Percentiles rank a stretch among this genome's conserved stretches.
phyloP scores from a whole-genome alignment of 2,888 invertebrate species.

The Aphidius colemani region DNA sequence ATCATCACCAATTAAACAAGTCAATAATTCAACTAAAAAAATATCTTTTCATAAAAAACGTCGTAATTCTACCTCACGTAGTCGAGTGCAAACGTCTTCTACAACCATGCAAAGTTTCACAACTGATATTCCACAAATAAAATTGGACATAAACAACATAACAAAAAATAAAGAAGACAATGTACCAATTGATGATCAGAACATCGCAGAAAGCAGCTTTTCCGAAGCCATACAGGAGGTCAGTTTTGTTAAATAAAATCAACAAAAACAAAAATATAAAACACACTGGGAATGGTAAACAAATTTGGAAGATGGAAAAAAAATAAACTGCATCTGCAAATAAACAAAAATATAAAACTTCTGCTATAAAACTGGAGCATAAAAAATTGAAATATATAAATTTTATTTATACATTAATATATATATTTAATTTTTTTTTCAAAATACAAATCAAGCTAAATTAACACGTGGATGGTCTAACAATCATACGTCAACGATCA shows the following conservation, averaged over 20 bases:
- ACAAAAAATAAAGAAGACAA: conserved; percentile 20
- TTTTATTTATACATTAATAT: background rate
- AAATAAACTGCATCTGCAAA: conserved; percentile 13
- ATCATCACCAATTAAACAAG: background rate
- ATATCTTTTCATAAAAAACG: background rate
- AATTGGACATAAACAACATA: conserved; percentile 20
- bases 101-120: conserved; percentile 40
- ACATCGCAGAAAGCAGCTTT: conserved; percentile 31
- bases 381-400: conserved; percentile 8
- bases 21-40: background rate
- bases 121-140: conserved; percentile 18
- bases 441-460: conserved; percentile 14
- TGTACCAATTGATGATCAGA: conserved; percentile 31
- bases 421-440: background rate
- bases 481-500: conserved; percentile 22
- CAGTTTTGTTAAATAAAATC: conserved; percentile 30
- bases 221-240: conserved; percentile 33
- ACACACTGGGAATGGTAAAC: background rate
- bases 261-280: conserved; percentile 18
- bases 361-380: conserved; percentile 2
- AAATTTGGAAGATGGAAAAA: conserved; percentile 20
- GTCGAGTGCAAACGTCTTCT: conserved; percentile 18
- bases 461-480: conserved; percentile 26
- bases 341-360: background rate
- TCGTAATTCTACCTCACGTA: background rate